These are phyloP conservation scores for Ictidomys tridecemlineatus DNA, from an alignment of 2,113 vertebrate species.

Conservation along the genomic window DNA sequence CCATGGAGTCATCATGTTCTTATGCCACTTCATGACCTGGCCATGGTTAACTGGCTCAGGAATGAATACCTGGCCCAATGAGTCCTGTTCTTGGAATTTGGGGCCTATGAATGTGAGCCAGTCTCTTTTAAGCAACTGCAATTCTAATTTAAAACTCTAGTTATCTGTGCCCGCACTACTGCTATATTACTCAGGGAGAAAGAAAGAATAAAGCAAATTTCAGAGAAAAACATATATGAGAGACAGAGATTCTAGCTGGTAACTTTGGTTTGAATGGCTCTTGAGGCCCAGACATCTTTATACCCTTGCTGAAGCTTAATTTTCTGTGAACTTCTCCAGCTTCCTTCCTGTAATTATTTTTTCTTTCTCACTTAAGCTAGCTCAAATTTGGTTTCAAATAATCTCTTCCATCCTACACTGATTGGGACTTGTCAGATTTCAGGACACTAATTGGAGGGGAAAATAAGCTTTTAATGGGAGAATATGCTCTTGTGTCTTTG, in stretches of 20 bases:
- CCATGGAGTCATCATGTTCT: not conserved
- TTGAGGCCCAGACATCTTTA: not conserved
- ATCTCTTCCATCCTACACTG: not conserved
- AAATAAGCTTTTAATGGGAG: not conserved
- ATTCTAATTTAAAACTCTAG: slow-evolving; percentile 33
- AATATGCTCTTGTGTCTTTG: not conserved
- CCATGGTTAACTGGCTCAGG: not conserved
- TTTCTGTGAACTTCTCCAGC: slow-evolving; percentile 5
- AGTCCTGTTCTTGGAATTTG: not conserved
- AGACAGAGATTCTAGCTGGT: not conserved
- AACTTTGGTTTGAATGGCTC: not conserved
- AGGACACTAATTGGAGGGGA: not conserved
- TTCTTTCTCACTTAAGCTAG: not conserved
- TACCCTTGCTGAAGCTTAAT: not conserved
- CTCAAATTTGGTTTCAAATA: not conserved
- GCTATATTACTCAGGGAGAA: not conserved
- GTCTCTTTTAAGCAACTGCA: not conserved
- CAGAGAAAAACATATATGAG: not conserved
- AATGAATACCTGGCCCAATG: not conserved
- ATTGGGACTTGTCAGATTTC: not conserved
- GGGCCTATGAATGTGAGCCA: not conserved
- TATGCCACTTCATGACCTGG: not conserved
- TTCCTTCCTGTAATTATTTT: not conserved
- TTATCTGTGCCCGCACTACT: not conserved
- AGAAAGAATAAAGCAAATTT: not conserved